phyloP scores from a whole-genome alignment of 2,797 vertebrate species.

The Falco concolor region DNA sequence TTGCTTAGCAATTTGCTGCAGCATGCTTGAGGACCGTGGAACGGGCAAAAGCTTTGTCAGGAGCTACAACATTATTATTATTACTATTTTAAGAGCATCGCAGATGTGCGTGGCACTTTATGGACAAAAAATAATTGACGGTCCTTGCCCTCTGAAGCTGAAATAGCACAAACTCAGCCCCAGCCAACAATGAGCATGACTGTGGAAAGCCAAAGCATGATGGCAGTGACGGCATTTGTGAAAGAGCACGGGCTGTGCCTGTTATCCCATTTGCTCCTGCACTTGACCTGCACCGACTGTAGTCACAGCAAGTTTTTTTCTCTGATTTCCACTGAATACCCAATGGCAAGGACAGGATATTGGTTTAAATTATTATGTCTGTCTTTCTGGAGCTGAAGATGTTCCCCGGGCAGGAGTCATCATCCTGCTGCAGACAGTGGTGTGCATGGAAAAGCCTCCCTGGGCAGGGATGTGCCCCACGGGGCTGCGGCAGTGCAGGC shows the following conservation, averaged over 20 bases:
- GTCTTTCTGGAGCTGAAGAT: not conserved
- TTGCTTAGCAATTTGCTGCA: not conserved
- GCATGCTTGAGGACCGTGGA: not conserved
- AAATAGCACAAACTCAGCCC: not conserved
- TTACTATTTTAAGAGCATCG: not conserved
- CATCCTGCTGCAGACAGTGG: fast-evolving
- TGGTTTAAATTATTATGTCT: fast-evolving
- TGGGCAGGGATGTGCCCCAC: fast-evolving
- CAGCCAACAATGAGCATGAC: not conserved
- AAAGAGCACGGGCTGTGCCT: not conserved
- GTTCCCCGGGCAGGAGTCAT: not conserved
- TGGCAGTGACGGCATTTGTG: fast-evolving
- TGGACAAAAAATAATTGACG: not conserved
- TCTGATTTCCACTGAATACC: fast-evolving
- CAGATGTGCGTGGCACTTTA: not conserved
- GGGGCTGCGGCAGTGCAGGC: not conserved
- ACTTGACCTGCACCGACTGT: not conserved
- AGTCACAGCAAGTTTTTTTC: fast-evolving
- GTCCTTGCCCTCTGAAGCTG: not conserved
- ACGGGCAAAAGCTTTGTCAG: not conserved
- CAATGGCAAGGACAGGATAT: fast-evolving
- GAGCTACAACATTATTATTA: not conserved
- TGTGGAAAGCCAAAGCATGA: not conserved
- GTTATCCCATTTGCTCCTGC: not conserved
- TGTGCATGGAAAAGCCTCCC: not conserved